These are phyloP conservation scores for Karalla daura DNA, from an alignment of 2,797 vertebrate genomes.

Conservation along the genomic window DNA sequence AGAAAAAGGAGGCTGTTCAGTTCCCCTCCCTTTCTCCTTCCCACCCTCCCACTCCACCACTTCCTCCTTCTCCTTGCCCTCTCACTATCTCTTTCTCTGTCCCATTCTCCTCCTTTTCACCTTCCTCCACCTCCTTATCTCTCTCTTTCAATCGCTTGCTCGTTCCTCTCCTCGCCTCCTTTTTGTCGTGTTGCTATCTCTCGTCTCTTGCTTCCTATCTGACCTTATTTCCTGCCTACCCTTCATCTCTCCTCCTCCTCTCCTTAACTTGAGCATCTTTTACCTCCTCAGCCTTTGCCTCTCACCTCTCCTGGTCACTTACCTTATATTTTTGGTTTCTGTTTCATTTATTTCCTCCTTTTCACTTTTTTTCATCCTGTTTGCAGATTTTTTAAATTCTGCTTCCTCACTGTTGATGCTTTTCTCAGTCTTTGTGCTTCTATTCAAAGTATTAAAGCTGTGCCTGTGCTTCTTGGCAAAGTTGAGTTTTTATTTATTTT, in stretches of 20 bases:
- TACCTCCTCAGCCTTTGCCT: background rate
- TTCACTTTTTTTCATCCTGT: background rate
- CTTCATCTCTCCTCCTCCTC: slow-evolving; percentile 8
- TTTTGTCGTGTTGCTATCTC: slow-evolving; percentile 48
- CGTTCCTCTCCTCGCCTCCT: slow-evolving; percentile 33
- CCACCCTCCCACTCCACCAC: slow-evolving; percentile 16
- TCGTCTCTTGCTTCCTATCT: slow-evolving; percentile 44
- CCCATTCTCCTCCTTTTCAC: slow-evolving; percentile 37
- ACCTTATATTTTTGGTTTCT: background rate
- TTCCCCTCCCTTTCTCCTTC: background rate
- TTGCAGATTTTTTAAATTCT: background rate
- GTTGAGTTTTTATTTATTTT: background rate
- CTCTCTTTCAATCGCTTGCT: slow-evolving; percentile 42
- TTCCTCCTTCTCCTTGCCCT: background rate
- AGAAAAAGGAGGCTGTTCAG: slow-evolving; percentile 29
- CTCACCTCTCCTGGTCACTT: background rate
- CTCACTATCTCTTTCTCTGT: slow-evolving; percentile 38
- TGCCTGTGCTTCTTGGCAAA: background rate
- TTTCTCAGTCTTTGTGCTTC: no score
- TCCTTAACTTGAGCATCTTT: slow-evolving; percentile 16
- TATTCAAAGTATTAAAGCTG: slow-evolving; percentile 2
- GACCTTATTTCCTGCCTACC: slow-evolving; percentile 37
- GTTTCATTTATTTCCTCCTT: background rate
- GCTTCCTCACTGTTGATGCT: background rate
- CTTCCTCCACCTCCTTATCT: slow-evolving; percentile 57